Evolutionary conservation across 2,797 vertebrate species (phyloP).

Genomic region (Distichodus sexfasciatus): DNA sequence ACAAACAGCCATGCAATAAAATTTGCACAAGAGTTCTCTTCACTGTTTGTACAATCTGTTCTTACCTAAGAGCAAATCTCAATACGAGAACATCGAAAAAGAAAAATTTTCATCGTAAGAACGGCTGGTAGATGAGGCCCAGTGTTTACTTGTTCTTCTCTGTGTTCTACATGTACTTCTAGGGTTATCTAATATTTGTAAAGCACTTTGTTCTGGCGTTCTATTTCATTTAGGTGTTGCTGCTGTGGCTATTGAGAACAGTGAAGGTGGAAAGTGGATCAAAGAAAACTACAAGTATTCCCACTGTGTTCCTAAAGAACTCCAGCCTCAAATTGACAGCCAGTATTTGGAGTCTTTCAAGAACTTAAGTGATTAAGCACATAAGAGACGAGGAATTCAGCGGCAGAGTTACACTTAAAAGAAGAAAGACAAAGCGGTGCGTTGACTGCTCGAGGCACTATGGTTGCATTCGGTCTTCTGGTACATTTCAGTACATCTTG

Average conservation of each 20-base stretch:
- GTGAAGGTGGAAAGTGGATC: constrained; percentile 81
- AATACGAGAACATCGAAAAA: too few species aligned
- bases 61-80: too few species aligned
- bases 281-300: constrained; percentile 80
- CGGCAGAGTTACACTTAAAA: background rate
- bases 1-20: too few species aligned
- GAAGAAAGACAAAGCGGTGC: background rate
- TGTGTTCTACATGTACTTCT: too few species aligned
- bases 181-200: too few species aligned
- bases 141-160: too few species aligned
- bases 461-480: background rate
- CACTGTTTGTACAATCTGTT: too few species aligned
- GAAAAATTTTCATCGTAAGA: too few species aligned
- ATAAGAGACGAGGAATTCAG: background rate
- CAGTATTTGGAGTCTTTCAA: constrained; percentile 67
- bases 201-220: background rate
- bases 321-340: constrained; percentile 74
- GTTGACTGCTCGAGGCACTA: too few species aligned
- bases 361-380: constrained; percentile 43
- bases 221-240: constrained; percentile 70
- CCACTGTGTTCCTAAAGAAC: constrained; percentile 75
- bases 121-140: too few species aligned
- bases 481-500: too few species aligned
- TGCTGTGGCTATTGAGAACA: constrained; percentile 84
- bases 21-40: too few species aligned